A percentile compares a stretch with the other conserved stretches of the same genome.
Evolutionary conservation across 1,140 invertebrate species (phyloP).

Genomic region (Microplitis demolitor): DNA sequence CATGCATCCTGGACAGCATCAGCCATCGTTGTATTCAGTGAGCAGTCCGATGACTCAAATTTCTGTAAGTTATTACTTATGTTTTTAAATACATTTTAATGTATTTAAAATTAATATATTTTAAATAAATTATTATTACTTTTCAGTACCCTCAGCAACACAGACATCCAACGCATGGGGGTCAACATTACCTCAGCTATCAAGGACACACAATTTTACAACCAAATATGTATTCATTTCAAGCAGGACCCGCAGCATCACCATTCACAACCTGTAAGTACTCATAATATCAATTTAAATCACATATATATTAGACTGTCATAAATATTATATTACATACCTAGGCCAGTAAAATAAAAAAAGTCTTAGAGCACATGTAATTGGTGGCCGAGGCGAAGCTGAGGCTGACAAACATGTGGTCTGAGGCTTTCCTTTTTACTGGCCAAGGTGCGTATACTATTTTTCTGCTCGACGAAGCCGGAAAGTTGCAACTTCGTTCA

Average conservation of each 20-base stretch:
- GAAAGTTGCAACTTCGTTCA: too few species aligned
- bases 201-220: conserved; percentile 34
- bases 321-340: too few species aligned
- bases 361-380: too few species aligned
- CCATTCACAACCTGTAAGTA: conserved; percentile 37
- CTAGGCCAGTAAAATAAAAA: too few species aligned
- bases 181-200: conserved; percentile 42
- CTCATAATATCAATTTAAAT: neutral
- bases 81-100: neutral
- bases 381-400: too few species aligned
- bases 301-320: too few species aligned
- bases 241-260: conserved; percentile 30
- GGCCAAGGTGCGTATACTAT: too few species aligned
- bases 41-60: conserved; percentile 44
- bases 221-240: conserved; percentile 39
- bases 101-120: neutral
- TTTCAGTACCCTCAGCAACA: conserved; percentile 50
- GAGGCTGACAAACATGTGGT: too few species aligned
- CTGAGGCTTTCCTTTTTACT: too few species aligned
- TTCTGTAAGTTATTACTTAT: conserved; percentile 38
- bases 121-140: neutral
- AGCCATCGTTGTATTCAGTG: conserved; percentile 41
- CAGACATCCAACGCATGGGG: conserved; percentile 49
- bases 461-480: too few species aligned
- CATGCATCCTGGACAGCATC: conserved; percentile 43